A percentile compares a stretch with the other conserved stretches of the same genome.
Conservation (phyloP, 2,113 vertebrate genomes). For the Takifugu bimaculatus region DNA sequence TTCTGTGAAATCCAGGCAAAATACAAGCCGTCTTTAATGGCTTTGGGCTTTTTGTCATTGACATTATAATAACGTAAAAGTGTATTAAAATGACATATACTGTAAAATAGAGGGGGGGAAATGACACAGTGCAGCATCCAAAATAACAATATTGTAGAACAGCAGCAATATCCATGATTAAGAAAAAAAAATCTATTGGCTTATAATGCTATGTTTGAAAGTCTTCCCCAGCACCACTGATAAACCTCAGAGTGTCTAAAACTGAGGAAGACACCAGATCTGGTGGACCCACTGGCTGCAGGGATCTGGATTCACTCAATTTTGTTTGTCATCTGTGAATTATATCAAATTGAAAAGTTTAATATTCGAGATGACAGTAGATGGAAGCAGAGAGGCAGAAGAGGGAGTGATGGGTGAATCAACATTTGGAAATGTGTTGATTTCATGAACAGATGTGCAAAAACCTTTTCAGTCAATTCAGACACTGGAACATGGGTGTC, state of each 20-base stretch:
- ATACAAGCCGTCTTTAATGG: too few relatives aligned
- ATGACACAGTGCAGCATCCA: too few relatives aligned
- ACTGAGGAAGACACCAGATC: conserved; percentile 24
- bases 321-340: conserved; percentile 70
- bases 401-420: conserved; percentile 59
- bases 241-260: conserved; percentile 17
- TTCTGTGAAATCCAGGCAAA: too few relatives aligned
- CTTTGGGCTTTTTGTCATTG: too few relatives aligned
- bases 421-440: conserved; percentile 60
- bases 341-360: conserved; percentile 74
- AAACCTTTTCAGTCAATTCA: too few relatives aligned
- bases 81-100: too few relatives aligned
- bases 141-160: neutral
- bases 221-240: conserved; percentile 26
- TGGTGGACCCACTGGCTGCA: conserved; percentile 35
- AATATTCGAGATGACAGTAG: conserved; percentile 72
- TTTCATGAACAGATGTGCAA: too few relatives aligned
- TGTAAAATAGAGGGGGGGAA: too few relatives aligned
- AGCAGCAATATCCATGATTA: conserved; percentile 2
- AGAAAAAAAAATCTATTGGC: too few relatives aligned
- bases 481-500: too few relatives aligned
- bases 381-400: conserved; percentile 66
- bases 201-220: too few relatives aligned
- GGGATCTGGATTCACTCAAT: conserved; percentile 68
- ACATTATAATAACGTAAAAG: too few relatives aligned